phyloP scores from a whole-genome alignment of 2,888 invertebrate genomes.

The Oligia strigilis region DNA sequence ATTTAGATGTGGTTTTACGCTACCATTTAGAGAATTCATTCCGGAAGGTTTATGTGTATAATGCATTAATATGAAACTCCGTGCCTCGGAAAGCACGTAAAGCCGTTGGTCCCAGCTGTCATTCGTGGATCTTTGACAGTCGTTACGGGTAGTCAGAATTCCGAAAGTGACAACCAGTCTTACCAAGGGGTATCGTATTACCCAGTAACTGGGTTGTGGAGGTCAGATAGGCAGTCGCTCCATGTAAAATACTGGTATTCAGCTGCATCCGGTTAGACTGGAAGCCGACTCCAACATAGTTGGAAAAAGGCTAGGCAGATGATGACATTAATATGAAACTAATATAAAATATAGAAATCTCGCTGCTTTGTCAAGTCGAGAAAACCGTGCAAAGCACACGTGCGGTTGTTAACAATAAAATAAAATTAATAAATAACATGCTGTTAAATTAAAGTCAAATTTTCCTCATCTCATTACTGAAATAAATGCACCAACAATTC shows the following conservation, averaged over 20 bases:
- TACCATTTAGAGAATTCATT: not conserved
- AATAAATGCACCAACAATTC: constrained; percentile 12
- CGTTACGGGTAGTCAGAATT: no score
- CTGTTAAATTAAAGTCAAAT: not conserved
- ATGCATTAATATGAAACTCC: not conserved
- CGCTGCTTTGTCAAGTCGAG: not conserved
- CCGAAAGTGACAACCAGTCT: no score
- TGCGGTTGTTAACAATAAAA: not conserved
- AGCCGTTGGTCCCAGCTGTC: no score
- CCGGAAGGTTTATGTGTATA: not conserved
- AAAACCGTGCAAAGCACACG: not conserved
- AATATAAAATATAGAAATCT: not conserved
- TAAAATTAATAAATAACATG: not conserved
- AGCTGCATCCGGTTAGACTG: no score
- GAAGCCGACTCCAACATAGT: no score
- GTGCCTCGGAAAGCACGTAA: no score
- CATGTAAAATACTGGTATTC: no score
- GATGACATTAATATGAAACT: not conserved
- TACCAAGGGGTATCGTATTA: no score
- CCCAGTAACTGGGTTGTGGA: no score
- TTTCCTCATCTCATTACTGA: constrained; percentile 16
- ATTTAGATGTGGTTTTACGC: not conserved
- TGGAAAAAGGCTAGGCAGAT: no score
- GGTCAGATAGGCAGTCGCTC: no score
- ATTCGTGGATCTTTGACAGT: no score